Evolutionary conservation across 2,888 invertebrate genomes (phyloP), one percentile per base, ranked within the genome.

Genomic region (Nesidiocoris tenuis): DNA sequence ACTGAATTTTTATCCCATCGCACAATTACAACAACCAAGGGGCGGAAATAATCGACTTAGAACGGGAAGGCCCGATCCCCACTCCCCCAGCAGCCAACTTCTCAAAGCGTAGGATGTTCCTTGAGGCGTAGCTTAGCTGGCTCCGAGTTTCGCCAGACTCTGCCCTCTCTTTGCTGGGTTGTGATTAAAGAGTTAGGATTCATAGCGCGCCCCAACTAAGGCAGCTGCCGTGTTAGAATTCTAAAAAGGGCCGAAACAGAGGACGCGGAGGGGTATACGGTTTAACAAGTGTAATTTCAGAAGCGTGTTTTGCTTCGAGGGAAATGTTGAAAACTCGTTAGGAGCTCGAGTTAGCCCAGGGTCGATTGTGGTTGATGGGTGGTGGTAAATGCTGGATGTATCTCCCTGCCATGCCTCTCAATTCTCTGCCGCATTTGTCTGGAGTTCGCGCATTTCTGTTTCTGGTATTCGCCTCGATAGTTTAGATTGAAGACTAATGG

Each of bases 301-400:
- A 68, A 65, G 71, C 72, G 76, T 76, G 76, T 76, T 76, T 76
- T 76, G 76, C 76, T 72, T 71, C 55, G 64, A 65, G 76, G 71
- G 76, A 76, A 76, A 76, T 76, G 76, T 76, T 71, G 70, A 76
- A 76, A 76, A 76, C 76, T 76, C 76, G 76, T 76, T 76, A 76
- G 76, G 59, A 70, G 72, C 39, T 39, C 39, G 12, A 39, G 39
- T 39, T 39, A 12, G 39, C 5, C 39, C 39, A 12, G 39, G 39
- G 39, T 39, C 39, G 39, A 39, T 39, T 39, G 39, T 39, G 39
- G 39, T 39, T 39, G 5, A 39, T 39, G 39, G 5, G 39, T 12
- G 39, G 39, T 12, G 39, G 39, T 39, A 39, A 39, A 39, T 12
- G 39, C 39, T 39, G 39, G 57, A n/a, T 12, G 71, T n/a, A 17